Percentiles rank a stretch among this genome's conserved stretches.
phyloP scores from a whole-genome alignment of 35 echinoderm and acorn worm species.

The Ophiothrix spiculata region DNA sequence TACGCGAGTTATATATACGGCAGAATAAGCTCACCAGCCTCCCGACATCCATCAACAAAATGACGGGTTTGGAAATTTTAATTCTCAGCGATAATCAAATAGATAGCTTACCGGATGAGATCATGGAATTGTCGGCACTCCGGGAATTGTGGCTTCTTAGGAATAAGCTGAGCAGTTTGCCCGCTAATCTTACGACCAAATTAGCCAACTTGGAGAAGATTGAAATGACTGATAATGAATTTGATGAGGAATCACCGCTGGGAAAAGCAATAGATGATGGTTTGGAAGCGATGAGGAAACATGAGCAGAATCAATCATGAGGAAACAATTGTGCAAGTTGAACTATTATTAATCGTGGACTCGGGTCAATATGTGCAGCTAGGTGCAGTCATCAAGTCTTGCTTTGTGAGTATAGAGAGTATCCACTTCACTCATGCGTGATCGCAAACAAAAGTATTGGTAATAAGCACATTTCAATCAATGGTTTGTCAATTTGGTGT shows the following conservation, averaged over 20 bases:
- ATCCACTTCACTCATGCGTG: too few species aligned
- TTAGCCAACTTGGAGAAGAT: neutral
- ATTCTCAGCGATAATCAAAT: conserved; percentile 67
- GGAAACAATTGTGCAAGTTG: too few species aligned
- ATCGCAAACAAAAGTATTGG: too few species aligned
- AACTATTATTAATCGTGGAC: too few species aligned
- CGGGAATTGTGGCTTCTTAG: conserved; percentile 62
- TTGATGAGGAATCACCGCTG: neutral
- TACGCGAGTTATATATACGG: conserved; percentile 58
- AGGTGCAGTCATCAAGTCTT: too few species aligned
- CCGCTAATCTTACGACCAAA: conserved; percentile 9
- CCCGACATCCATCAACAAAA: conserved; percentile 44
- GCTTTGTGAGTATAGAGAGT: too few species aligned
- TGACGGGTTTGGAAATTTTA: conserved; percentile 49
- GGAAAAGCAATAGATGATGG: neutral
- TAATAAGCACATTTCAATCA: too few species aligned
- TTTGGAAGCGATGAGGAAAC: neutral
- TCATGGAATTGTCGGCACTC: conserved; percentile 40
- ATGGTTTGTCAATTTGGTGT: too few species aligned
- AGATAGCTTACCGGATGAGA: conserved; percentile 49
- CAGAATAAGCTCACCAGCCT: conserved; percentile 54
- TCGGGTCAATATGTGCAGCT: too few species aligned
- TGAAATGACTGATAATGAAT: neutral
- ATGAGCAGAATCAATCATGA: conserved; percentile 10
- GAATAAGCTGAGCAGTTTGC: conserved; percentile 37